Evolutionary conservation across 2,113 vertebrate species (phyloP).

Genomic region (Neoarius graeffei): DNA sequence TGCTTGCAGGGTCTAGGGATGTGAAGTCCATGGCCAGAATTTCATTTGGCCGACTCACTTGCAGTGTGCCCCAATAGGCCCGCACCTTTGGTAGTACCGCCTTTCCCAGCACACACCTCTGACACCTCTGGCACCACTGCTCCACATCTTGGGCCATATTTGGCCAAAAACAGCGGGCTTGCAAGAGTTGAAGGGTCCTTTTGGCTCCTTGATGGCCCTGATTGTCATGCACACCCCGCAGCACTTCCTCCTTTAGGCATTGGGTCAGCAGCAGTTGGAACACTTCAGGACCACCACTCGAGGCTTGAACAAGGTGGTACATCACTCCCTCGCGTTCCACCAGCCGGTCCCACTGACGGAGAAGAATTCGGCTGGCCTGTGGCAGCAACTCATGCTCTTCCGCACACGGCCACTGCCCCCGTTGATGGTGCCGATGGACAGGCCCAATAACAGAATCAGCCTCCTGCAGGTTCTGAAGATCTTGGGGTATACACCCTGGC

Average conservation of each 20-base stretch:
- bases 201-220: neutral
- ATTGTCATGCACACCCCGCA: neutral
- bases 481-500: no score
- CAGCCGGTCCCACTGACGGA: no score
- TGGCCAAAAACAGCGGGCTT: neutral
- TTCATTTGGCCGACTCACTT: neutral
- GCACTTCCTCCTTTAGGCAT: neutral
- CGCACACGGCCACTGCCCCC: no score
- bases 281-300: neutral
- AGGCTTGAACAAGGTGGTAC: neutral
- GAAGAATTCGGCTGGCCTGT: no score
- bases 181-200: neutral
- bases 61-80: neutral
- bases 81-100: constrained; percentile 4
- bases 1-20: neutral
- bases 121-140: neutral
- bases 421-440: no score
- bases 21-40: neutral
- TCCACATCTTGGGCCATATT: neutral
- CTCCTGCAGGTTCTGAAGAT: no score
- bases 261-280: neutral
- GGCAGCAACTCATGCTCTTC: no score
- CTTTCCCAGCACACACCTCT: constrained; percentile 22
- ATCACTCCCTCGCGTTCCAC: neutral
- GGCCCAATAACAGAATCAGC: no score